A percentile compares a stretch with the other conserved stretches of the same genome.
These are phyloP conservation scores for Spongilla lacustris DNA, from an alignment of 37 sponge, comb jelly and placozoan species.

Conservation along the genomic window DNA sequence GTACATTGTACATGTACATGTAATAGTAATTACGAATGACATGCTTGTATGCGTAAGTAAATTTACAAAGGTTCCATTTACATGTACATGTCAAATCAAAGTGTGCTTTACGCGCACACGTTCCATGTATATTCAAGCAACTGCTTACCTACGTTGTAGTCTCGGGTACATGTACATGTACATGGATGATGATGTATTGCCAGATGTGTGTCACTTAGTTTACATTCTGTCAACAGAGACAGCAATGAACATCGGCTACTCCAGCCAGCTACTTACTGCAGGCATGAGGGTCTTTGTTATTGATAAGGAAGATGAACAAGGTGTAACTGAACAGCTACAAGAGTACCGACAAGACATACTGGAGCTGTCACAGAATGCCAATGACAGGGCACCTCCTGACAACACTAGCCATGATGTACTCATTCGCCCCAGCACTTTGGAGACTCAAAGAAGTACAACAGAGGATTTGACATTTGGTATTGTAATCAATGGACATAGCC, in stretches of 20 bases:
- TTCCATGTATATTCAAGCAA: no score
- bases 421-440: neutral
- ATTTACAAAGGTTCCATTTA: no score
- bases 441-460: neutral
- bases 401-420: neutral
- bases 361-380: neutral
- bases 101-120: no score
- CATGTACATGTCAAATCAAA: no score
- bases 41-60: no score
- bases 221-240: slow-evolving; percentile 89
- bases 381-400: neutral
- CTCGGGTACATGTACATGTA: no score
- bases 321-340: slow-evolving; percentile 54
- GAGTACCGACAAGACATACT: slow-evolving; percentile 39
- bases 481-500: slow-evolving; percentile 83
- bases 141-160: no score
- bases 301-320: slow-evolving; percentile 57
- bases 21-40: no score
- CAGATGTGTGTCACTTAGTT: no score
- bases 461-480: slow-evolving; percentile 66
- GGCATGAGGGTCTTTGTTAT: slow-evolving; percentile 87
- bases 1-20: no score
- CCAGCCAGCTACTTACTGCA: slow-evolving; percentile 81
- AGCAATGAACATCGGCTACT: slow-evolving; percentile 99
- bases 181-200: neutral